phyloP scores from a whole-genome alignment of 2,888 invertebrate genomes.

The Mesorhabditis belari region DNA sequence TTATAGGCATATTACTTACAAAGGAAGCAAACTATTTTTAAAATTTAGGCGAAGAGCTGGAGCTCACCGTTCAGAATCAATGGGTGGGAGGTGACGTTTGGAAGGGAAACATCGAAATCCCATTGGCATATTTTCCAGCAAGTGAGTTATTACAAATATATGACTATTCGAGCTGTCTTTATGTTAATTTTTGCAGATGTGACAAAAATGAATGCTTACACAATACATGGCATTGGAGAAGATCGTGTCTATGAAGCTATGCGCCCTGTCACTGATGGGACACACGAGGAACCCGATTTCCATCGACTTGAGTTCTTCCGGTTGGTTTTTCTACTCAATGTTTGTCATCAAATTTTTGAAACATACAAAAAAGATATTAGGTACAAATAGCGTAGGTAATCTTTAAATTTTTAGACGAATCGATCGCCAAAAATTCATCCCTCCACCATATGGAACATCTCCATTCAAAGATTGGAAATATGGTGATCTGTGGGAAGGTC shows the following conservation, averaged over 20 bases:
- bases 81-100: conserved; percentile 42
- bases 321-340: background rate
- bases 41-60: conserved; percentile 44
- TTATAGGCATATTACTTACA: background rate
- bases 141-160: conserved; percentile 19
- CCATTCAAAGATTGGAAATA: conserved; percentile 47
- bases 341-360: too few relatives aligned
- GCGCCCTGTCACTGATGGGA: conserved; percentile 55
- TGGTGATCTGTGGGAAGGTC: conserved; percentile 47
- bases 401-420: conserved; percentile 10
- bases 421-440: conserved; percentile 40
- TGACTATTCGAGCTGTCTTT: conserved; percentile 1
- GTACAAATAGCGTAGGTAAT: too few relatives aligned
- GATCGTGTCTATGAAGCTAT: conserved; percentile 57
- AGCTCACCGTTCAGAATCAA: conserved; percentile 43
- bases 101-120: conserved; percentile 57
- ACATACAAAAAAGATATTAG: background rate
- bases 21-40: background rate
- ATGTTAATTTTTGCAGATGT: conserved; percentile 43
- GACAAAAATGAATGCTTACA: conserved; percentile 59
- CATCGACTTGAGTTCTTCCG: conserved; percentile 57
- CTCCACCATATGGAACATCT: conserved; percentile 44
- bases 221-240: conserved; percentile 57
- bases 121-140: conserved; percentile 57
- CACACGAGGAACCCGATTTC: conserved; percentile 56